Evolutionary conservation across 2,888 invertebrate genomes (phyloP).

Genomic region (Nomada lathburiana): DNA sequence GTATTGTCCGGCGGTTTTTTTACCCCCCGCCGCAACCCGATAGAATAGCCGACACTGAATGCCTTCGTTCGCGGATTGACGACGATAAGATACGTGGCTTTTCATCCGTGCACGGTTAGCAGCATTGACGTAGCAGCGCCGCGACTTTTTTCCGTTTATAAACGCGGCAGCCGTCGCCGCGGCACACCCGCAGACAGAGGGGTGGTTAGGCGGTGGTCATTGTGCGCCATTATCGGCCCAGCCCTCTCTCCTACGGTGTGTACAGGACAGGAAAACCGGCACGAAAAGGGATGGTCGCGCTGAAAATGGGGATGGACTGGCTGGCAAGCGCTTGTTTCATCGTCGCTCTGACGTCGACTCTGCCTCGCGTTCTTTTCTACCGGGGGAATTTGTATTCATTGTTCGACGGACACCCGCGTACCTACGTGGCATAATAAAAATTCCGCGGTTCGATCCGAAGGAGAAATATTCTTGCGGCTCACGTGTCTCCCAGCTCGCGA

Average conservation of each 20-base stretch:
- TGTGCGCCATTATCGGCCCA: constrained; percentile 69
- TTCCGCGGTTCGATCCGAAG: constrained; percentile 57
- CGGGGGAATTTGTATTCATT: constrained; percentile 77
- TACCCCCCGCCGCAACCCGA: constrained; percentile 36
- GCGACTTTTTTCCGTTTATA: constrained; percentile 73
- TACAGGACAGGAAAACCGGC: constrained; percentile 36
- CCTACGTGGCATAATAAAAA: constrained; percentile 76
- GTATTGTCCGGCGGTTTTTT: constrained; percentile 29
- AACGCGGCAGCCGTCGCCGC: constrained; percentile 61
- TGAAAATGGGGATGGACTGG: constrained; percentile 35
- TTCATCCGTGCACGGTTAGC: constrained; percentile 63
- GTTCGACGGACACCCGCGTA: constrained; percentile 62
- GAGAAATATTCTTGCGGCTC: constrained; percentile 39
- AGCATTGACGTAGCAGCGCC: constrained; percentile 62
- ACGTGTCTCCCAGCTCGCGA: constrained; percentile 20
- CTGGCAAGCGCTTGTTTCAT: constrained; percentile 67
- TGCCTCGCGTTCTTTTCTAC: constrained; percentile 73
- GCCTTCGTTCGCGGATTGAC: constrained; percentile 66
- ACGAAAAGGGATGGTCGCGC: constrained; percentile 36
- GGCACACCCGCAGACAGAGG: constrained; percentile 40
- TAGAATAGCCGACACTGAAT: constrained; percentile 57
- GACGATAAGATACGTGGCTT: constrained; percentile 73
- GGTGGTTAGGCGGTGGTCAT: constrained; percentile 60
- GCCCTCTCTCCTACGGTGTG: constrained; percentile 45
- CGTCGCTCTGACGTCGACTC: constrained; percentile 66